These are phyloP conservation scores for Vicugna pacos DNA, from an alignment of 2,113 vertebrate species.

Conservation along the genomic window DNA sequence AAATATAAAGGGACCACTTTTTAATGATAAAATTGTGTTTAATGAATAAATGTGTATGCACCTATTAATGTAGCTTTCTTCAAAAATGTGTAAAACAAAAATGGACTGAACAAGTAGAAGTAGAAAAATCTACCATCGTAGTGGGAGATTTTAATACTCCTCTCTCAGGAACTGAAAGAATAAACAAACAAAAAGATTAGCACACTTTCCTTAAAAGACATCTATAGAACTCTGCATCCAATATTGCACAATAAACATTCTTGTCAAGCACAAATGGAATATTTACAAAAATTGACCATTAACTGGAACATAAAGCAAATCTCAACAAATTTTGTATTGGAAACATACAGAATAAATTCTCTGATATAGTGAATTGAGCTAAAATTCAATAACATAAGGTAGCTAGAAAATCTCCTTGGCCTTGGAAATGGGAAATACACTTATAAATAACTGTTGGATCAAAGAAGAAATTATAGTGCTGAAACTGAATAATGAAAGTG, in stretches of 20 bases:
- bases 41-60: neutral
- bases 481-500: constrained; percentile 31
- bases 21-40: neutral
- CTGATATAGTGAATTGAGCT: neutral
- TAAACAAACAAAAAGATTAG: neutral
- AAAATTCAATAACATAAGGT: neutral
- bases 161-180: constrained; percentile 11
- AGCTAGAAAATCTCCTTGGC: constrained; percentile 7
- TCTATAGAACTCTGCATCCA: neutral
- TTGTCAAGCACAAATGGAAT: constrained; percentile 7
- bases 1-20: neutral
- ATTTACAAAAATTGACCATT: neutral
- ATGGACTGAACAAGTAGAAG: constrained; percentile 3
- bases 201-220: neutral
- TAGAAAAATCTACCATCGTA: neutral
- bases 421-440: constrained; percentile 25
- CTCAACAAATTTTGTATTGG: neutral
- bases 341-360: constrained; percentile 1
- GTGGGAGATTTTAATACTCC: neutral
- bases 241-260: neutral
- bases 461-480: neutral
- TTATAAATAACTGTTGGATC: neutral
- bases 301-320: neutral
- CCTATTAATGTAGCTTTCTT: neutral
- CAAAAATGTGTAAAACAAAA: constrained; percentile 20